Evolutionary conservation across 2,113 vertebrate genomes (phyloP), one percentile per base, ranked within the genome.

Genomic region (Festucalex cinctus): DNA sequence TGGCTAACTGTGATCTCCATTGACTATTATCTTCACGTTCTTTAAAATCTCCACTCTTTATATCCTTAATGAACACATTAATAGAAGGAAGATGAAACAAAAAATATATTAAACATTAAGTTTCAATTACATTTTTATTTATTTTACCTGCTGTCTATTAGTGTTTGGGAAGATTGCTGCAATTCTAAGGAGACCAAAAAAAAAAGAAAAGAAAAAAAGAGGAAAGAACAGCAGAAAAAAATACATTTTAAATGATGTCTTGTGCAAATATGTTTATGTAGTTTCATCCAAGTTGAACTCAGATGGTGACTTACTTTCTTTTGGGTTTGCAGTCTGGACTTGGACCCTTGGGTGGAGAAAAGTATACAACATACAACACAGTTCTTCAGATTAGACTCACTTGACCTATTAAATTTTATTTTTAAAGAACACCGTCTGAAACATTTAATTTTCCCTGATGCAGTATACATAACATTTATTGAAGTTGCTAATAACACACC

Each of bases 131-230:
- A 36, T 67, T 19, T 61, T 22, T 63, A 65, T 68, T 90, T 88
- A 88, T 88, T 78, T 81, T 80, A 86, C 16, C 46, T 88, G 0
- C 22, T 26, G 63, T 61, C 0, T 17, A 5, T 0, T 0, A 12
- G 20, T 49, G 22, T 76, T 74, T 7, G 1, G 26, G 54, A 93
- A 92, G 39, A 69, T 84, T 68, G 83, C 36, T 72, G 92, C 91
- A 72, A 93, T 46, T 81, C 91, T 92, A 68, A 65, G 24, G 65
- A n/a, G n/a, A 67, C 2, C 77, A 26, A 12, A 56, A 75, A 12
- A 65, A 0, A n/a, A n/a, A n/a, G 13, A 28, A 17, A 46, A 24
- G 19, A 60, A 60, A n/a, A 14, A 22, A n/a, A 43, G 2, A 46
- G 2, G 13, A 14, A 6, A 5, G 1, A 5, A 5, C 48, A 71